Conservation (phyloP, 2,113 vertebrate genomes). For the Stigmatopora argus region DNA sequence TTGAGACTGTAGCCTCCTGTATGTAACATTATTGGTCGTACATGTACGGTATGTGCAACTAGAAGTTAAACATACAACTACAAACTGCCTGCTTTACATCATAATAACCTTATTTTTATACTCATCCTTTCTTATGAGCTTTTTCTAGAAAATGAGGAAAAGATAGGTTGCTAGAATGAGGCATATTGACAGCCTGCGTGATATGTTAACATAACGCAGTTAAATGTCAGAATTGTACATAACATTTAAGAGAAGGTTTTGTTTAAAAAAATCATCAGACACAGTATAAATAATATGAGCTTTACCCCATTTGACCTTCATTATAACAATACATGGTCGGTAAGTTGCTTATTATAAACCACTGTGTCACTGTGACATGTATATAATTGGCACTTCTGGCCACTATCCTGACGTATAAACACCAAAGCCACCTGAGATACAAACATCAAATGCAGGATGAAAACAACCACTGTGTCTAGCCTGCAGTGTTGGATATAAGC, state of each 20-base stretch:
- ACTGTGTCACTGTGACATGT: slow-evolving; percentile 13
- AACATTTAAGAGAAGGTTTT: not conserved
- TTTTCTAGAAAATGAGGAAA: not conserved
- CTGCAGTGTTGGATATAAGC: slow-evolving; percentile 34
- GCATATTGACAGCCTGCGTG: not conserved
- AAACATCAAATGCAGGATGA: slow-evolving; percentile 32
- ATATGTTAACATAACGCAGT: not conserved
- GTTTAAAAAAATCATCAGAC: not conserved
- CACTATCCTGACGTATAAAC: slow-evolving; percentile 47
- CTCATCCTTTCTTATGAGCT: too few relatives aligned
- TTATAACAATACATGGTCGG: not conserved
- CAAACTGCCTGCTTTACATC: not conserved
- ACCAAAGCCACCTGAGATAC: slow-evolving; percentile 55
- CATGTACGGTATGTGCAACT: not conserved
- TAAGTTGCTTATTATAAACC: slow-evolving; percentile 19
- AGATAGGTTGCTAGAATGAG: not conserved
- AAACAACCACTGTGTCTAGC: slow-evolving; percentile 26
- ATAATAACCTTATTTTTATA: too few relatives aligned
- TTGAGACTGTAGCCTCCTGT: too few relatives aligned
- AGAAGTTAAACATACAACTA: not conserved
- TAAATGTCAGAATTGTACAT: not conserved
- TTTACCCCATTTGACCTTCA: not conserved
- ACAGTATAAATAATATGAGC: not conserved
- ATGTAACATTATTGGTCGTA: too few relatives aligned
- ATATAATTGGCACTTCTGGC: slow-evolving; percentile 43